Evolutionary conservation across 2,113 vertebrate species (phyloP), one percentile per base, ranked within the genome.

Genomic region (Corythaixoides concolor): DNA sequence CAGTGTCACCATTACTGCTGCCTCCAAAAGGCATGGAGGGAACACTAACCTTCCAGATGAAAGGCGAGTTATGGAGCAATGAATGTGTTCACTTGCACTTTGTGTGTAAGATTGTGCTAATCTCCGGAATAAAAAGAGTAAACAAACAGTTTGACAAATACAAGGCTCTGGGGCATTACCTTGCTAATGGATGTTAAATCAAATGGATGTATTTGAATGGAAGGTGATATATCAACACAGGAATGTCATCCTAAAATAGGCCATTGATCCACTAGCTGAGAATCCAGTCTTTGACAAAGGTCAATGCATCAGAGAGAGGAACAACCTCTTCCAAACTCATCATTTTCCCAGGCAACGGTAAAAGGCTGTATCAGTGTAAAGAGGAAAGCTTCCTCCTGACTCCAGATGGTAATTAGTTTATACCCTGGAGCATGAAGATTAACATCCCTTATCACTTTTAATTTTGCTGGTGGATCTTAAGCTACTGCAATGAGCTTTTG

Each of bases 361-460:
- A 89, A 47, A 95, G 43, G 41, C 66, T 94, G 33, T 64, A 92
- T 62, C 78, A 67, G 56, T 75, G 53, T 62, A 85, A 23, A 83
- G 45, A 90, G n/a, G 62, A 88, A 94, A 68, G 73, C 94, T 95
- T 82, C 89, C 83, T 95, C 68, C 83, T 88, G 90, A 90, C 78
- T 98, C 96, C 96, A 97, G 94, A 96, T 96, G 96, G 95, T 95
- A 94, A 96, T 95, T 97, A 95, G 80, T 97, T 98, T 97, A 98
- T 97, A 96, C 78, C 93, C 95, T 96, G 92, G 93, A 96, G 96
- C 96, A 79, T 79, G 93, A 97, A 95, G 96, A 98, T 96, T 97
- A 97, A 98, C 95, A 95, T 97, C 80, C 64, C 81, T 96, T 97
- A 96, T 96, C 96, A 95, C 97, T 97, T 96, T 90, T 89, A 97